Evolutionary conservation across 2,797 vertebrate genomes (phyloP), one percentile per base, ranked within the genome.

Genomic region (Falco cherrug): DNA sequence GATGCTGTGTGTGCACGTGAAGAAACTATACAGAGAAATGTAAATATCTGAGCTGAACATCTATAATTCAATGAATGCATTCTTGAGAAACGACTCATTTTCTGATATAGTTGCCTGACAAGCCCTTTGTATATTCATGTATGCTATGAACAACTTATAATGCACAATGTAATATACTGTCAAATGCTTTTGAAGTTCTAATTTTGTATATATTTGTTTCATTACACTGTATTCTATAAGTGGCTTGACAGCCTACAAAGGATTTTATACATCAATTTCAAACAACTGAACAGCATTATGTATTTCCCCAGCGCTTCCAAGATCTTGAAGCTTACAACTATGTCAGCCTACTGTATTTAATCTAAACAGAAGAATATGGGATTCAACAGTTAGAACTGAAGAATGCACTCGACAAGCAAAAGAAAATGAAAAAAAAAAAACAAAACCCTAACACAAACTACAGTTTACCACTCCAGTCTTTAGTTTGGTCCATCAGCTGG

Each of bases 131-230:
- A 90, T 76, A 95, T 92, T 96, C 77, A 94, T 61, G 67, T 47
- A 87, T 90, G 59, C 48, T 71, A 88, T 13, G 63, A 92, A 65
- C 24, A 95, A 60, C 67, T 93, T 89, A 71, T 47, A 85, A 56
- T 14, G 45, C 54, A 85, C 41, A 92, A 26, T n/a, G 53, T 9
- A 86, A 89, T 69, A 10, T 37, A 92, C 20, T 88, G 89, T 83
- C 68, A 93, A 97, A 83, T 80, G 56, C 57, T 65, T 96, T 48
- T 59, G 57, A 84, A 97, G 50, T 87, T 96, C 54, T 83, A 95
- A 86, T 93, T 93, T 73, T 3, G 41, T 67, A 67, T 69, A 39
- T 67, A 85, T 77, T 87, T 94, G 19, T 84, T 89, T 75, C 89
- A 61, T 61, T 78, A 84, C 48, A 89, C 18, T 74, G 93, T 64